Evolutionary conservation across 2,888 invertebrate species (phyloP), one percentile per base, ranked within the genome.

Genomic region (Philaethria dido): DNA sequence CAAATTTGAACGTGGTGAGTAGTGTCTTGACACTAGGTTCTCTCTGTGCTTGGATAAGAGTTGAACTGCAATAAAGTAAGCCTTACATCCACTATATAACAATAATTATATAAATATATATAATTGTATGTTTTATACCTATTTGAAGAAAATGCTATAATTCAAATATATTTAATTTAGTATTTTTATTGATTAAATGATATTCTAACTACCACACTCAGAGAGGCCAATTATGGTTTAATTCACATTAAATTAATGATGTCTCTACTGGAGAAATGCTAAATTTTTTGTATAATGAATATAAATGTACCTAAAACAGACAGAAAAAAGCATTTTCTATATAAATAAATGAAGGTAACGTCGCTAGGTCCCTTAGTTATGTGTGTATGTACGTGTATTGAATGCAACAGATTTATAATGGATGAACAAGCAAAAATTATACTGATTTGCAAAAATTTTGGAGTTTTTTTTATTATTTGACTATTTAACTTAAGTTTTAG

Each of bases 381-480:
- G 72, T 74, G 75, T 73, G 75, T 78, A 73, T 79, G 77, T 78
- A 75, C 77, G 74, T 70, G 76, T 78, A 75, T 61, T 74, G 77
- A 72, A 78, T 77, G 75, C 77, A 77, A 76, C 77, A 71, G 77
- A 78, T 78, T 74, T 78, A 74, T 74, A 74, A 73, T 74, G 80
- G 77, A 75, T 78, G 77, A 75, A 75, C 75, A 77, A 75, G 77
- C 80, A 78, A 78, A 77, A 85, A 87, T 87, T 88, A 88, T 88
- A 88, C 81, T 82, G 78, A 86, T 88, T 87, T 88, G 83, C 86
- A 86, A 82, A 79, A 79, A 16, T 33, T 39, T 42, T 72, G 70
- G 70, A 36, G 69, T 73, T 42, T 72, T 60, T 22, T 61, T 45
- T 50, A n/a, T 22, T 59, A 45, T 8, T 33, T 33, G 8, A 33